phyloP scores from a whole-genome alignment of 2,113 vertebrate species.

The Corapipo altera region DNA sequence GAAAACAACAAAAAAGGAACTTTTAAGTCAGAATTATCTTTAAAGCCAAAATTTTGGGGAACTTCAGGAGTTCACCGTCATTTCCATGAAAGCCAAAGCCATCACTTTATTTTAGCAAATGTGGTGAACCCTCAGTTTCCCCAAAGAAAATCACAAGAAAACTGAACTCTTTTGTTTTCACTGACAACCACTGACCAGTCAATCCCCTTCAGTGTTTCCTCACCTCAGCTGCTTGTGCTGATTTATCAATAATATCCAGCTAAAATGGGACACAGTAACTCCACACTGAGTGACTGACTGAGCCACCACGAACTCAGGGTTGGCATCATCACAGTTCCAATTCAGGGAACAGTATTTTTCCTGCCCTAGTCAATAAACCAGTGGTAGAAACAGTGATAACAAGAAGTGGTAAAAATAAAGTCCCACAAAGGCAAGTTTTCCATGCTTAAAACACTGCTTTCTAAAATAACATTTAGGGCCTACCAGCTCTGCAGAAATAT shows the following conservation, averaged over 20 bases:
- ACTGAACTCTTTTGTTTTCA: not conserved
- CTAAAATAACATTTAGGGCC: conserved; percentile 9
- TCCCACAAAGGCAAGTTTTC: not conserved
- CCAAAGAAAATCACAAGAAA: not conserved
- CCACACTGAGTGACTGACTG: not conserved
- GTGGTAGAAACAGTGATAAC: not conserved
- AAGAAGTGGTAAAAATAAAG: conserved; percentile 31
- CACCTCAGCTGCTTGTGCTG: not conserved
- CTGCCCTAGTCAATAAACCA: conserved; percentile 7
- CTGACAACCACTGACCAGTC: not conserved
- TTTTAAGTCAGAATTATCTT: not conserved
- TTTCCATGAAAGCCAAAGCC: not conserved
- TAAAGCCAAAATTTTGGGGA: not conserved
- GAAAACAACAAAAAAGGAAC: not conserved
- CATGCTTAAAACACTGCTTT: conserved; percentile 1
- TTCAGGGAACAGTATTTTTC: not conserved
- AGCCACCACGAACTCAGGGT: not conserved
- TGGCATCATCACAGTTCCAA: not conserved
- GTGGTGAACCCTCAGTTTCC: not conserved
- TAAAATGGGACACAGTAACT: not conserved
- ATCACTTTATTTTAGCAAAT: not conserved
- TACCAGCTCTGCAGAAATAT: conserved; percentile 17
- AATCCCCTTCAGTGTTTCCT: not conserved
- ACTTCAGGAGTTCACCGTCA: not conserved
- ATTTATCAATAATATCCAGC: not conserved